Evolutionary conservation across 2,113 vertebrate species (phyloP), one percentile per base, ranked within the genome.

Genomic region (Crotalus tigris): DNA sequence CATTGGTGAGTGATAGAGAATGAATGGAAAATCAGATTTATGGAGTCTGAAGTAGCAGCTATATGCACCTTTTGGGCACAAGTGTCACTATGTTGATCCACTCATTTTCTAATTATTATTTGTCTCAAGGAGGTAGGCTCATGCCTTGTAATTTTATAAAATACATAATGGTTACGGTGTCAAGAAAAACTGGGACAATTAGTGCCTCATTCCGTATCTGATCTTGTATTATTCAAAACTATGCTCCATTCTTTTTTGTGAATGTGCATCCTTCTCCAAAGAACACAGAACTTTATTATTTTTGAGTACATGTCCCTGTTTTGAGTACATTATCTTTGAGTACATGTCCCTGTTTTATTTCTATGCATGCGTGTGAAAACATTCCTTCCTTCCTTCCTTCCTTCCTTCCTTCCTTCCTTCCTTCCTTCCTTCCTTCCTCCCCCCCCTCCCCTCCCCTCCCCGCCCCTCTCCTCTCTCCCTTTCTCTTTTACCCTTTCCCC

Each of bases 401-500:
- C 29, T 69, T 5, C 29, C 61, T 61, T 26, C 24, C 58, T 55
- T 15, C 54, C 15, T 55, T 6, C 21, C 57, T 29, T 5, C 57
- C 58, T 26, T 24, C 58, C 29, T 69, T 5, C 29, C 61, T 61
- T 26, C 24, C 57, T 55, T 15, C 54, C 13, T 55, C n/a, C 1
- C 19, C 57, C 1, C 57, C 58, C 9, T 24, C 58, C 5, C 13
- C 6, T 19, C 19, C 17, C 17, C 19, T 21, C 1, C 17, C 19
- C 1, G 0, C 55, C 5, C 12, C 17, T 19, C 19, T 0, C 17
- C 4, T 57, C 3, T 1, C 55, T 57, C 13, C 15, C 55, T 57
- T 17, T 51, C 8, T 15, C 15, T 57, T 17, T 17, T 17, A 4
- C 13, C 55, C 55, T 57, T 4, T 17, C 55, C 15, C 12, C 54